phyloP scores from a whole-genome alignment of 2,888 invertebrate genomes.

The Phorcus lineatus region DNA sequence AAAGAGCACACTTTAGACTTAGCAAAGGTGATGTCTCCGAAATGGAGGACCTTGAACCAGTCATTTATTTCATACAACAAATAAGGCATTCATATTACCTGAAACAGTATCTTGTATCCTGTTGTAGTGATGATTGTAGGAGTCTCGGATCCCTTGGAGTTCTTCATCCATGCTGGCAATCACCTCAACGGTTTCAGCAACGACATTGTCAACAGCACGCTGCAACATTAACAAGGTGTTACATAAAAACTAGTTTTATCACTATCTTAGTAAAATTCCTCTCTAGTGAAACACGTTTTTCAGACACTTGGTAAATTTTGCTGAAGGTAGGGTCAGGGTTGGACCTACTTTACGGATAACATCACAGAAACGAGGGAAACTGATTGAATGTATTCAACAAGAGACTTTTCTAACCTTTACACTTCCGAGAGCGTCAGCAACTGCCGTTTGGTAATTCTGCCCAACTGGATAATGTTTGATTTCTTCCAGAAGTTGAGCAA shows the following conservation, averaged over 20 bases:
- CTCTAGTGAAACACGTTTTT: neutral
- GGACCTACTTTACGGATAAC: neutral
- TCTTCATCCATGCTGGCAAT: neutral
- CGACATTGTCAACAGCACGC: conserved; percentile 2
- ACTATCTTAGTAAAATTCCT: neutral
- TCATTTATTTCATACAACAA: neutral
- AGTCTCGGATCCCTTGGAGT: neutral
- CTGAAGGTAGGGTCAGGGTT: no score
- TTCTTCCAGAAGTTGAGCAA: neutral
- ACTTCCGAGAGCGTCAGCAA: neutral
- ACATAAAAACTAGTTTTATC: no score
- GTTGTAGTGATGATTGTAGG: conserved; percentile 1
- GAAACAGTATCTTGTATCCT: neutral
- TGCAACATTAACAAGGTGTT: neutral
- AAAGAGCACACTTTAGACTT: neutral
- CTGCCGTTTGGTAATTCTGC: neutral
- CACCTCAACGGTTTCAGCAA: neutral
- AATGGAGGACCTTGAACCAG: neutral
- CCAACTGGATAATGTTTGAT: conserved; percentile 6
- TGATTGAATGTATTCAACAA: neutral
- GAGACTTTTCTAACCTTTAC: neutral
- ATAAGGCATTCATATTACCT: neutral
- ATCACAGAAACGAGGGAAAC: neutral
- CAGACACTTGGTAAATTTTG: neutral
- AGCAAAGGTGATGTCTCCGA: neutral